Evolutionary conservation across 2,888 invertebrate genomes (phyloP), one percentile per base, ranked within the genome.

Genomic region (Heliconius ismenius): DNA sequence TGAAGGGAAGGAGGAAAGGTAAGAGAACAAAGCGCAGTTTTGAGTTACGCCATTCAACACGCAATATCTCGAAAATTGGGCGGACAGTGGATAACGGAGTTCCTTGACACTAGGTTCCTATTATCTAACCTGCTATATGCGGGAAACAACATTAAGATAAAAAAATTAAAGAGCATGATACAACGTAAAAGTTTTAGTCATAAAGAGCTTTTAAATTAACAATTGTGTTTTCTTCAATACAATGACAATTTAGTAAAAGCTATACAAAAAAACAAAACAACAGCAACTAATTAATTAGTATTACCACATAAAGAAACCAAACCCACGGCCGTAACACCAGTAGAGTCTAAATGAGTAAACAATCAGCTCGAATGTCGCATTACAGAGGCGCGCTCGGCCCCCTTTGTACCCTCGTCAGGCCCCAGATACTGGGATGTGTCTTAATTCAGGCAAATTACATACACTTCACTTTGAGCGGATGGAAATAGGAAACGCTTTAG

Each of bases 391-490:
- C 67, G 62, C 60, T 76, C 65, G 76, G 73, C 76, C 64, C 74
- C 54, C 74, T 63, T 65, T 70, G 64, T 72, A 76, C 76, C 76
- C 76, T 76, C 36, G 76, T 76, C 76, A 76, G 76, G 39, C 75
- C 65, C 75, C 69, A 79, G 77, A 79, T 79, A 77, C 70, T 36
- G 58, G 74, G 58, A 75, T 76, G 76, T 76, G 79, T 70, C 78
- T 79, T 75, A 79, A 79, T 79, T 80, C 78, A 67, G 77, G 75
- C 79, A 78, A 77, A 80, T 78, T 80, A 78, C 79, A 65, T 58
- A 63, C 75, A 62, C 69, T 70, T 69, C 65, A 43, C 58, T 69
- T 39, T 75, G 63, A 75, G 74, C 74, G 58, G 39, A 77, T 75
- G 43, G 73, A 73, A 78, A 69, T 79, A 69, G 73, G 65, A 73